Evolutionary conservation across 1,140 invertebrate species (phyloP), one percentile per base, ranked within the genome.

Genomic region (Drosophila sulfurigaster): DNA sequence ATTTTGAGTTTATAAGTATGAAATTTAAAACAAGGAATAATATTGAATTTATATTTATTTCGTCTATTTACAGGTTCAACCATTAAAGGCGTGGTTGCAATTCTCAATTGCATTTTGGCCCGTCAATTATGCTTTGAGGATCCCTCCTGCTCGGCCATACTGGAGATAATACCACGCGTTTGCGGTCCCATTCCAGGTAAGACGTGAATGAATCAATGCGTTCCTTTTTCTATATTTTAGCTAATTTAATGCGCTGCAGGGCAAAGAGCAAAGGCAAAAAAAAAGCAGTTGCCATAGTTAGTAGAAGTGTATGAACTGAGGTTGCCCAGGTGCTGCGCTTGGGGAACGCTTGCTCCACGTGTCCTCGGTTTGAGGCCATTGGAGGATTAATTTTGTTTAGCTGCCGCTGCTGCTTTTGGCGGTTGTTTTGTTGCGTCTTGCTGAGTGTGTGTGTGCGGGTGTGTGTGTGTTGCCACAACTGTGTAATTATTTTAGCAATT

Each of bases 111-210:
- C 93, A 94, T 97, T 59, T 94, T 96, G 79, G 96, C 97, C 13
- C 94, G 96, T 73, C 96, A 97, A 92, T 94, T 97, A 28, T 98
- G 97, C 93, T 96, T 96, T 91, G 96, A 97, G 91, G 96, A 98
- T 93, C 94, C 96, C 32, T 97, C 96, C 67, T 98, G 97, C 93
- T 96, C 96, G 72, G 96, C 96, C 48, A 97, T 98, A 91, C 93
- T 98, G 83, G 96, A 97, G 93, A 97, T 97, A 77, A 97, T 98
- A 85, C 97, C 96, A 28, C 94, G 96, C 77, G 96, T 98, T 62
- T 98, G 97, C 93, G 97, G 97, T 57, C 96, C 96, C 57, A 97
- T 97, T 94, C 94, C 96, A 92, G 97, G 97, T 98, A 93, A 96
- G 95, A 25, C 5, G 41, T 1, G 1, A 15, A 35, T 41, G 38